Conservation (phyloP, 2,797 vertebrate genomes). For the Lophotriccus pileatus region DNA sequence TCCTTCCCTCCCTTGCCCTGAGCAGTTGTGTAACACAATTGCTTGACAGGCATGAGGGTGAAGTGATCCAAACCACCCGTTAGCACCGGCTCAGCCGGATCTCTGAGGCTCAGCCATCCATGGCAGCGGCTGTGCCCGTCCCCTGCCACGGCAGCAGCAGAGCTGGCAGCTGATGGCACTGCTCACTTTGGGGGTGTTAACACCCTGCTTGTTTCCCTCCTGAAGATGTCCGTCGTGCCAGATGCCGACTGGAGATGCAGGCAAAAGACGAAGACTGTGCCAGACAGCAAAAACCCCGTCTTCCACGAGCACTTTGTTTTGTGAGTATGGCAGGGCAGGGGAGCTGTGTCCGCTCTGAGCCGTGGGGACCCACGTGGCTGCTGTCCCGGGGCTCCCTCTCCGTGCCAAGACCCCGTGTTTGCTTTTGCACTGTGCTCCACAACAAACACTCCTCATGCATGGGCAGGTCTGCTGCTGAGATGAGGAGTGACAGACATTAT, state of each 20-base stretch:
- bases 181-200: background rate
- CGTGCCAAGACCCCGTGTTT: background rate
- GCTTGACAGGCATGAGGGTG: background rate
- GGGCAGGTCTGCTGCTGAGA: constrained; percentile 8
- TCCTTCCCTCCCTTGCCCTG: background rate
- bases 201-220: background rate
- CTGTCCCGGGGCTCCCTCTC: background rate
- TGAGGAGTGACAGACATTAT: constrained; percentile 38
- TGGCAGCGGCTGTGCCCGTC: background rate
- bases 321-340: constrained; percentile 64
- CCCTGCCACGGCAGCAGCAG: background rate
- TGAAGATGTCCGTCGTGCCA: constrained; percentile 72
- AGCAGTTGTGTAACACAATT: background rate
- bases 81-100: background rate
- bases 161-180: background rate
- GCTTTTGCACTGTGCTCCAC: background rate
- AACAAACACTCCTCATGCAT: background rate
- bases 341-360: background rate
- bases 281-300: constrained; percentile 66
- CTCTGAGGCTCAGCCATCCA: background rate
- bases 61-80: background rate
- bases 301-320: constrained; percentile 76
- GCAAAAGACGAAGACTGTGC: constrained; percentile 71
- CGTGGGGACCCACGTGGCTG: rapidly evolving
- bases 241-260: constrained; percentile 48